phyloP scores from a whole-genome alignment of 2,888 invertebrate genomes.

The Hirtodrosophila confusa region DNA sequence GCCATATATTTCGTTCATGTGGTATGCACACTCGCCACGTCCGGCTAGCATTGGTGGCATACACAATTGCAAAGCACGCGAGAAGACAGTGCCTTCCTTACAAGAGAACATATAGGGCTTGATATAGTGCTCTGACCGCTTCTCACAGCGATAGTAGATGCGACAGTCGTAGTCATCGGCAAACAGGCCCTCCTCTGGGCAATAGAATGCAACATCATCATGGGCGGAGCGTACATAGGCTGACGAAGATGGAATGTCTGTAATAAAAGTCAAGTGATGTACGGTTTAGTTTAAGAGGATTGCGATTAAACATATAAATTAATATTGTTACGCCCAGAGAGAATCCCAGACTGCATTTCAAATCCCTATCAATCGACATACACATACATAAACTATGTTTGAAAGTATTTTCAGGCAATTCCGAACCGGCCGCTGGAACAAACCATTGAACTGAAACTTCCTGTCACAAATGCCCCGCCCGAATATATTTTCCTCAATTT shows the following conservation, averaged over 20 bases:
- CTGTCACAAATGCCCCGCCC: constrained; percentile 70
- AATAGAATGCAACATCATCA: constrained; percentile 84
- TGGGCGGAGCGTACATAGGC: constrained; percentile 38
- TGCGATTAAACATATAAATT: constrained; percentile 54
- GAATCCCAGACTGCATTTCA: constrained; percentile 26
- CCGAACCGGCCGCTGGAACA: constrained; percentile 71
- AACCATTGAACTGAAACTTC: constrained; percentile 77
- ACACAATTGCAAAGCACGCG: constrained; percentile 88
- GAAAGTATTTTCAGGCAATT: constrained; percentile 43
- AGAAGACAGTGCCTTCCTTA: constrained; percentile 90
- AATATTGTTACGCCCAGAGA: constrained; percentile 40
- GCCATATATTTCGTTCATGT: constrained; percentile 81
- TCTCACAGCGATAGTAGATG: constrained; percentile 90
- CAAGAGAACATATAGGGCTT: constrained; percentile 89
- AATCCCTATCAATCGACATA: constrained; percentile 17
- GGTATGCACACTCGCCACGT: constrained; percentile 88
- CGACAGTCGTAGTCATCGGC: constrained; percentile 89
- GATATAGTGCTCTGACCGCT: constrained; percentile 85
- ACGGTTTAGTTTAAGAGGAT: constrained; percentile 28
- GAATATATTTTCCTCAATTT: constrained; percentile 74
- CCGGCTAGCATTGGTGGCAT: constrained; percentile 89
- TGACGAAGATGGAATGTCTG: constrained; percentile 70
- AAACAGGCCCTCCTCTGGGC: constrained; percentile 89
- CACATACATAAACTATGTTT: constrained; percentile 2
- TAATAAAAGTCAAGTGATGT: constrained; percentile 51